A percentile compares a stretch with the other conserved stretches of the same genome.
Conservation (phyloP, 1,140 invertebrate species). For the Drosophila miranda region DNA sequence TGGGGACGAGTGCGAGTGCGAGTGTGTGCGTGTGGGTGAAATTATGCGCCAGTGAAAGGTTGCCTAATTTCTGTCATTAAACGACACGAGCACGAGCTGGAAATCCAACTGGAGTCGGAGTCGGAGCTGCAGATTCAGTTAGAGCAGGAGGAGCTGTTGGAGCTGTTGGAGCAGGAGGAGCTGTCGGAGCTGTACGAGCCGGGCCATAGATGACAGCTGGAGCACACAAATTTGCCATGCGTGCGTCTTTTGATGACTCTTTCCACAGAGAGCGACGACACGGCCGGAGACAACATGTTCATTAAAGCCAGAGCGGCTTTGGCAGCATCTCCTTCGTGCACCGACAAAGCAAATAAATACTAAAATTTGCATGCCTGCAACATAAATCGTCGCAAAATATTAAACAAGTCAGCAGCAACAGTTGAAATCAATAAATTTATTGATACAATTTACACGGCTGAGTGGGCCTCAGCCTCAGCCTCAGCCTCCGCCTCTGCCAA, state of each 20-base stretch:
- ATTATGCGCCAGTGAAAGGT: slow-evolving; percentile 65
- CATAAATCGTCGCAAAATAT: slow-evolving; percentile 80
- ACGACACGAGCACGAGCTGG: slow-evolving; percentile 20
- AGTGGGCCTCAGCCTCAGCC: slow-evolving; percentile 23
- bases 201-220: slow-evolving; percentile 31
- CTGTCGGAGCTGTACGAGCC: too few relatives aligned
- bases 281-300: slow-evolving; percentile 61
- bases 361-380: slow-evolving; percentile 76
- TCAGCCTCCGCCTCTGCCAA: slow-evolving; percentile 10
- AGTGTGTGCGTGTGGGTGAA: slow-evolving; percentile 49
- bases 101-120: slow-evolving; percentile 14
- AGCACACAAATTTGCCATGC: slow-evolving; percentile 53
- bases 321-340: slow-evolving; percentile 29
- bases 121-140: not conserved
- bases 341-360: slow-evolving; percentile 64
- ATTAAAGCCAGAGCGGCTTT: slow-evolving; percentile 55
- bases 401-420: slow-evolving; percentile 80
- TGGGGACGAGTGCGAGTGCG: not conserved
- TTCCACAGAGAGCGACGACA: slow-evolving; percentile 45
- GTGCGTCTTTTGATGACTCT: slow-evolving; percentile 64
- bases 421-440: slow-evolving; percentile 81
- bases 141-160: not conserved
- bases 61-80: slow-evolving; percentile 58
- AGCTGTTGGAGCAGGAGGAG: not conserved
- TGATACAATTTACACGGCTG: slow-evolving; percentile 73